These are phyloP conservation scores for Syngnathus typhle DNA, from an alignment of 2,113 vertebrate genomes.

Conservation along the genomic window DNA sequence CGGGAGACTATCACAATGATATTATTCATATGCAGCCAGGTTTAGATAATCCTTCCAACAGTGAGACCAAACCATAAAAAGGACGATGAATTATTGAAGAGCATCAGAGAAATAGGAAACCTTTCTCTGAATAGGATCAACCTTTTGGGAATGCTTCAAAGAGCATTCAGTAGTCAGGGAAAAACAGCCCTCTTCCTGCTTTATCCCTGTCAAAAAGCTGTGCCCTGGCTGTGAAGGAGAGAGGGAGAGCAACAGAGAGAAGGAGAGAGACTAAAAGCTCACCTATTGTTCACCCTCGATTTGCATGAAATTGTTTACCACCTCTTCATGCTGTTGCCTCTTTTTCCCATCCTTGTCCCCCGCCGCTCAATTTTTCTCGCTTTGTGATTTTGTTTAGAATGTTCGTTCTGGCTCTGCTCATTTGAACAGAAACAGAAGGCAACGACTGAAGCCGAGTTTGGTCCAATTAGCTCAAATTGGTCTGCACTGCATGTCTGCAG, in stretches of 20 bases:
- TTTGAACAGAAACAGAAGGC: conserved; percentile 34
- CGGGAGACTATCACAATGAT: conserved; percentile 63
- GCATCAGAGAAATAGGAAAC: conserved; percentile 71
- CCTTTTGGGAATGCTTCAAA: conserved; percentile 74
- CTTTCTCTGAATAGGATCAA: conserved; percentile 70
- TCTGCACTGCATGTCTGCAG: background rate
- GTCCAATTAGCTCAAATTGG: conserved; percentile 36
- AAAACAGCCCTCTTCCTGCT: conserved; percentile 45
- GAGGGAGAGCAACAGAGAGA: conserved; percentile 36
- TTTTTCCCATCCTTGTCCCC: conserved; percentile 45
- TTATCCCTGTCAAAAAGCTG: conserved; percentile 61
- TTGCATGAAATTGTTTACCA: conserved; percentile 71
- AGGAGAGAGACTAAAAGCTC: conserved; percentile 45
- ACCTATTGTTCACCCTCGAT: conserved; percentile 66
- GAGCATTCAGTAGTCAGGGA: conserved; percentile 61
- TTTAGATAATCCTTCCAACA: conserved; percentile 68
- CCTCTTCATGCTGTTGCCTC: conserved; percentile 59
- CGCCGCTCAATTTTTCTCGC: conserved; percentile 45
- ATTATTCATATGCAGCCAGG: conserved; percentile 70
- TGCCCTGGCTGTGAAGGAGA: conserved; percentile 50
- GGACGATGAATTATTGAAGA: conserved; percentile 71
- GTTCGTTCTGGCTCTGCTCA: conserved; percentile 30
- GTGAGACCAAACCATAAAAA: conserved; percentile 66
- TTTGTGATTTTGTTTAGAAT: conserved; percentile 31
- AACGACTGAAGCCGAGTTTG: conserved; percentile 25